Conservation (phyloP, 2,888 invertebrate species). For the Myopa tessellatipennis region DNA sequence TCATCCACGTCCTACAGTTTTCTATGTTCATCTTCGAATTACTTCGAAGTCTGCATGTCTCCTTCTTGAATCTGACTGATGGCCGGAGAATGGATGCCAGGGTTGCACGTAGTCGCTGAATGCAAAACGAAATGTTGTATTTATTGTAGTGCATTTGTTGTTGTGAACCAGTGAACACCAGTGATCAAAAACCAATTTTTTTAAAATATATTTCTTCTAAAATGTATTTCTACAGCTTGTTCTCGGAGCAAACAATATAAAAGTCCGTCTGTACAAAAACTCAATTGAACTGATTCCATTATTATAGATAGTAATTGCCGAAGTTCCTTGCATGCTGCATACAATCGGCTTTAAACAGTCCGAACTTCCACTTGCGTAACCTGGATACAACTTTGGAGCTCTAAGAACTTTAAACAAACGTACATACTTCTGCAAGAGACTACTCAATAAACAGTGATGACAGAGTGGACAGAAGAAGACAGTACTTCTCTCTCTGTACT, state of each 20-base stretch:
- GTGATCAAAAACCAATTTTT: no score
- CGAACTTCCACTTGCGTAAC: constrained; percentile 17
- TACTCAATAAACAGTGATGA: not conserved
- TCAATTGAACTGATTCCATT: not conserved
- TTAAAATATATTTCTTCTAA: no score
- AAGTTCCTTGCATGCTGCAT: constrained; percentile 8
- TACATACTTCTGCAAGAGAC: not conserved
- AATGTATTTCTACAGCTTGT: no score
- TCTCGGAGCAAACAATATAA: no score
- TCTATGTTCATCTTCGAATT: not conserved
- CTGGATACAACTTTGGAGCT: not conserved
- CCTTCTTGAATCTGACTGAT: not conserved
- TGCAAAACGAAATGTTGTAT: not conserved
- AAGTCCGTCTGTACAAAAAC: not conserved
- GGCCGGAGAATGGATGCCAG: not conserved
- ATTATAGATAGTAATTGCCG: not conserved
- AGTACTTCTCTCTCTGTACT: not conserved
- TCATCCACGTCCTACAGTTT: not conserved
- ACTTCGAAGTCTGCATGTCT: not conserved
- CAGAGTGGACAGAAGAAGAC: not conserved
- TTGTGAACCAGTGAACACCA: no score
- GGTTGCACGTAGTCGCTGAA: not conserved
- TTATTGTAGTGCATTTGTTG: not conserved
- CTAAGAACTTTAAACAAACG: constrained; percentile 25
- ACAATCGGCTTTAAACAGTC: constrained; percentile 7